phyloP scores from a whole-genome alignment of 2,113 vertebrate species.

The Psettodes erumei region DNA sequence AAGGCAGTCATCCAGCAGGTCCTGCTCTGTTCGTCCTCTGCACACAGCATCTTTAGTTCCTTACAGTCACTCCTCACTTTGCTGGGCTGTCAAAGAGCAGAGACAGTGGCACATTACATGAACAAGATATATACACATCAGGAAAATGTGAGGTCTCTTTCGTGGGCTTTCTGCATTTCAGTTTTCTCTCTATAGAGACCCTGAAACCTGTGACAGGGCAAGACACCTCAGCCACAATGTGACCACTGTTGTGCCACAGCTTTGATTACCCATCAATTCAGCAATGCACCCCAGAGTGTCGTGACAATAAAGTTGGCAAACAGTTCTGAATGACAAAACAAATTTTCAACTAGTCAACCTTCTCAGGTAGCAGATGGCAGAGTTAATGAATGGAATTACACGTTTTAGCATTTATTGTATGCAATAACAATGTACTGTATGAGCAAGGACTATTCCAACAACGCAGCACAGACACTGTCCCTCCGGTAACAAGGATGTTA shows the following conservation, averaged over 20 bases:
- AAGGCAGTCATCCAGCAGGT: slow-evolving; percentile 97
- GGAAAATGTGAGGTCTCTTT: not conserved
- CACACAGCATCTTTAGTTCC: slow-evolving; percentile 93
- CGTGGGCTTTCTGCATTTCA: not conserved
- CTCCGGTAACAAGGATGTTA: slow-evolving; percentile 28
- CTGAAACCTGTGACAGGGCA: not conserved
- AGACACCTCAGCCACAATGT: not conserved
- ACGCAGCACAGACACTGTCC: slow-evolving; percentile 11
- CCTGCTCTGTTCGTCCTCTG: slow-evolving; percentile 94
- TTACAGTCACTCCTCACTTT: slow-evolving; percentile 90
- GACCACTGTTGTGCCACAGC: not conserved
- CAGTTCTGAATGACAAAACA: not conserved
- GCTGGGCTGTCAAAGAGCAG: slow-evolving; percentile 86
- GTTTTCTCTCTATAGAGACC: not conserved
- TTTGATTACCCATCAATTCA: not conserved
- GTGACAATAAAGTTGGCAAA: not conserved
- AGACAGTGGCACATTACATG: slow-evolving; percentile 22
- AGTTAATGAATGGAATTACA: slow-evolving; percentile 8
- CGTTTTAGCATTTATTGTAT: not conserved
- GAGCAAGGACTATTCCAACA: not conserved
- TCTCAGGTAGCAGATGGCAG: not conserved
- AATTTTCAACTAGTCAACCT: not conserved
- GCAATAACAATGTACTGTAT: not conserved
- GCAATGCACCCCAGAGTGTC: not conserved
- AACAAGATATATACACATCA: slow-evolving; percentile 32